phyloP scores from a whole-genome alignment of 2,797 vertebrate species.

The Anniella stebbinsi region DNA sequence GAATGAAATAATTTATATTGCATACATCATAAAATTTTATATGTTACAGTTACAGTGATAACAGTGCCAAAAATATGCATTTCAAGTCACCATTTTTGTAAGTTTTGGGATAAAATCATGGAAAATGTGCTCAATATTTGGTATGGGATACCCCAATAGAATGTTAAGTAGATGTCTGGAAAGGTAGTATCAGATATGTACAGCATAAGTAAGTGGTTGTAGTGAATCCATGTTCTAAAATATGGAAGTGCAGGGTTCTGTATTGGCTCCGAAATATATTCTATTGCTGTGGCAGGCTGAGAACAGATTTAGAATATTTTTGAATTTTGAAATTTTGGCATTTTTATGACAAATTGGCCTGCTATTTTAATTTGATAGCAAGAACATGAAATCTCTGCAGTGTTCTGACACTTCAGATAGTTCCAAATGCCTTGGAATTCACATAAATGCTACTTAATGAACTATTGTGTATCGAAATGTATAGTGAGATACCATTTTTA shows the following conservation, averaged over 20 bases:
- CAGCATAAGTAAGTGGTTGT: background rate
- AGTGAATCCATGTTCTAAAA: background rate
- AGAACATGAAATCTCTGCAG: background rate
- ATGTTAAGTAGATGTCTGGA: background rate
- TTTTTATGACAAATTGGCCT: background rate
- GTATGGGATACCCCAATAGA: background rate
- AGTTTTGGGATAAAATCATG: too few relatives aligned
- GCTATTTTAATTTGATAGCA: background rate
- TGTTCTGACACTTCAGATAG: background rate
- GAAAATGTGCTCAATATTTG: background rate
- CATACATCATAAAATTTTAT: background rate
- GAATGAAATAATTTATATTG: background rate
- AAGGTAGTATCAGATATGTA: background rate
- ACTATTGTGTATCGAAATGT: background rate
- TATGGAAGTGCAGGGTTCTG: background rate
- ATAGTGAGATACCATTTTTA: background rate
- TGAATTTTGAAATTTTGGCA: background rate
- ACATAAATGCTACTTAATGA: background rate
- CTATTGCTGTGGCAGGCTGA: too few relatives aligned
- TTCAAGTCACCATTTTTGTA: too few relatives aligned
- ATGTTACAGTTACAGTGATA: background rate
- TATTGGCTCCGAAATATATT: background rate
- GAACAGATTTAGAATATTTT: background rate
- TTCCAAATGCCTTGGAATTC: background rate
- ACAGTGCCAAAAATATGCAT: too few relatives aligned